phyloP scores from a whole-genome alignment of 2,113 vertebrate species.

The Malurus elegans region DNA sequence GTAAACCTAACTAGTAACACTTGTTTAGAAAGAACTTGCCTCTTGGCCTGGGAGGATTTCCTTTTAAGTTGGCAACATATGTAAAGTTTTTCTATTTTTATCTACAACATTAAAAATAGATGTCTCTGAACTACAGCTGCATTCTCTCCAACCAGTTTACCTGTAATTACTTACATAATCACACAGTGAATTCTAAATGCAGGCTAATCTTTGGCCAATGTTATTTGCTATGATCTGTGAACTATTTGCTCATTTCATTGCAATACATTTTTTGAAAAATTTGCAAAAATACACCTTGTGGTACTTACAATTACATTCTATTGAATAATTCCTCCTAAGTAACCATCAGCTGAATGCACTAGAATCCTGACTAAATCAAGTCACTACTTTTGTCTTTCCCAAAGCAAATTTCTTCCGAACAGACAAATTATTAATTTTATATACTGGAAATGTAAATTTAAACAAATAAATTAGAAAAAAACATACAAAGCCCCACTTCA shows the following conservation, averaged over 20 bases:
- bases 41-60: background rate
- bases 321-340: background rate
- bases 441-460: constrained; percentile 36
- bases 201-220: background rate
- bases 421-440: background rate
- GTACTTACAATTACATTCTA: background rate
- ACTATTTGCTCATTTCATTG: background rate
- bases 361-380: background rate
- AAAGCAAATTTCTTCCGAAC: background rate
- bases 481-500: background rate
- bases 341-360: background rate
- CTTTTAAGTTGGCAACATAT: background rate
- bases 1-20: background rate
- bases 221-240: background rate
- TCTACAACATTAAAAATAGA: background rate
- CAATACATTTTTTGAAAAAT: background rate
- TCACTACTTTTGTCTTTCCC: background rate
- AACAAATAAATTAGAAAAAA: constrained; percentile 23
- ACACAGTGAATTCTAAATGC: background rate
- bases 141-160: background rate
- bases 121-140: background rate
- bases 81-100: background rate
- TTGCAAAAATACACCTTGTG: background rate
- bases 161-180: background rate
- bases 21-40: background rate